These are phyloP conservation scores for Odontamblyopus lacepedii DNA, from an alignment of 2,797 vertebrate species.

Conservation along the genomic window DNA sequence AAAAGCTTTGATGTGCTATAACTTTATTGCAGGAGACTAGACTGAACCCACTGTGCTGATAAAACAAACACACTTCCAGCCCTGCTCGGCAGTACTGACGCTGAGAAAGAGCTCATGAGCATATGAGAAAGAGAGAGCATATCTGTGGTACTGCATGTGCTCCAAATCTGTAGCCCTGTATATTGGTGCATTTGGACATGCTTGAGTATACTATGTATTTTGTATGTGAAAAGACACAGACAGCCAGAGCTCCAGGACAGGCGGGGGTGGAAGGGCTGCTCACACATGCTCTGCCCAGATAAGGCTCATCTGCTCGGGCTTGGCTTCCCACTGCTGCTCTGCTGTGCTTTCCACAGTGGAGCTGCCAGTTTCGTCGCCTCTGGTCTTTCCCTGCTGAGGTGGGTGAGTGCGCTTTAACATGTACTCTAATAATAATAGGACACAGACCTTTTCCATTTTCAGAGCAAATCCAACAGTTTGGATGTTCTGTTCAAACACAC, in stretches of 20 bases:
- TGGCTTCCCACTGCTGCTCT: constrained; percentile 73
- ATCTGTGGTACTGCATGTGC: constrained; percentile 16
- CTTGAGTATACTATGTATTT: constrained; percentile 59
- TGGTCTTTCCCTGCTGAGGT: constrained; percentile 67
- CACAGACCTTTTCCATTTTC: constrained; percentile 27
- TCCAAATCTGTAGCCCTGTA: background rate
- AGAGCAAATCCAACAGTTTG: constrained; percentile 30
- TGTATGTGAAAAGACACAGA: constrained; percentile 66
- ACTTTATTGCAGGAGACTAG: constrained; percentile 59
- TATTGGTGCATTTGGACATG: constrained; percentile 40
- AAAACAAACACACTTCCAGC: constrained; percentile 49
- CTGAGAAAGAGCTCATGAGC: constrained; percentile 31
- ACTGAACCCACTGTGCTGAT: constrained; percentile 58
- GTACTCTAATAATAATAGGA: constrained; percentile 42
- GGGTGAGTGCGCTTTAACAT: constrained; percentile 56
- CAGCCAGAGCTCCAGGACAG: constrained; percentile 67
- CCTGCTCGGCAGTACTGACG: constrained; percentile 43
- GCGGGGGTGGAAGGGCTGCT: constrained; percentile 67
- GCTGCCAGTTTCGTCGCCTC: constrained; percentile 71
- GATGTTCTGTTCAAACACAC: constrained; percentile 15
- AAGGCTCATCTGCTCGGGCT: constrained; percentile 78
- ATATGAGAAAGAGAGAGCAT: constrained; percentile 42
- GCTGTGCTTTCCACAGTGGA: constrained; percentile 48
- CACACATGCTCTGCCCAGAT: constrained; percentile 80
- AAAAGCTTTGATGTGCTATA: constrained; percentile 61